A percentile compares a stretch with the other conserved stretches of the same genome.
Evolutionary conservation across 2,888 invertebrate genomes (phyloP).

Genomic region (Agrotis segetum): DNA sequence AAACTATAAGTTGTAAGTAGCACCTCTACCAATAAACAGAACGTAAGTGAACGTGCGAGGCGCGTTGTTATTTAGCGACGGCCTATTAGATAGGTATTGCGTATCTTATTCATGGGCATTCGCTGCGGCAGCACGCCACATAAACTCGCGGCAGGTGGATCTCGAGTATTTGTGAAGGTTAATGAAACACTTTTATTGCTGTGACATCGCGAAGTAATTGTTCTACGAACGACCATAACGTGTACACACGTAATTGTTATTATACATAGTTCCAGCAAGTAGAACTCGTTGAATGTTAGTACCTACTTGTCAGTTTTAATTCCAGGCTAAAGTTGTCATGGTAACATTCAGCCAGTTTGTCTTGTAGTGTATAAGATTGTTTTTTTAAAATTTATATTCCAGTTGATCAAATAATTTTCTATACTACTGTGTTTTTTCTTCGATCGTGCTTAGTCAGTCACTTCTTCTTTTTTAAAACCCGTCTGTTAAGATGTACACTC

Average conservation of each 20-base stretch:
- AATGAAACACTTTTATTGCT: slow-evolving; percentile 63
- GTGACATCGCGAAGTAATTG: slow-evolving; percentile 59
- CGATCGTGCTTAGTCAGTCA: not conserved
- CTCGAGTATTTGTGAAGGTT: slow-evolving; percentile 54
- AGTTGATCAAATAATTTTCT: slow-evolving; percentile 11
- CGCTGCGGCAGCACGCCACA: slow-evolving; percentile 63
- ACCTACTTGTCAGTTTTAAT: slow-evolving; percentile 12
- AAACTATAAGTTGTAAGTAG: slow-evolving; percentile 60
- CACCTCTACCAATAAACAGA: slow-evolving; percentile 62
- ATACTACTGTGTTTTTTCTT: slow-evolving; percentile 3
- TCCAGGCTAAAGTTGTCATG: slow-evolving; percentile 11
- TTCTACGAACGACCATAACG: slow-evolving; percentile 45
- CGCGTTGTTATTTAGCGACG: slow-evolving; percentile 62
- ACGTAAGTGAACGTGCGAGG: slow-evolving; percentile 52
- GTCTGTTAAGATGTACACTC: slow-evolving; percentile 17
- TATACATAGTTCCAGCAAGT: slow-evolving; percentile 41
- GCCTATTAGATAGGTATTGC: slow-evolving; percentile 65
- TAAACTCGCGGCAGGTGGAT: slow-evolving; percentile 68
- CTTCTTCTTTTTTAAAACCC: not conserved
- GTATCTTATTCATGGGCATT: slow-evolving; percentile 68
- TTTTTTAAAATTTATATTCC: slow-evolving; percentile 8
- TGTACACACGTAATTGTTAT: slow-evolving; percentile 45
- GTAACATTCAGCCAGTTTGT: slow-evolving; percentile 22
- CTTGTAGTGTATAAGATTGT: slow-evolving; percentile 17
- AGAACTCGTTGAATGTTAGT: slow-evolving; percentile 12